These are phyloP conservation scores for Paragorgia papillata DNA, from an alignment of 92 coral and sea anemone genomes.

Conservation along the genomic window DNA sequence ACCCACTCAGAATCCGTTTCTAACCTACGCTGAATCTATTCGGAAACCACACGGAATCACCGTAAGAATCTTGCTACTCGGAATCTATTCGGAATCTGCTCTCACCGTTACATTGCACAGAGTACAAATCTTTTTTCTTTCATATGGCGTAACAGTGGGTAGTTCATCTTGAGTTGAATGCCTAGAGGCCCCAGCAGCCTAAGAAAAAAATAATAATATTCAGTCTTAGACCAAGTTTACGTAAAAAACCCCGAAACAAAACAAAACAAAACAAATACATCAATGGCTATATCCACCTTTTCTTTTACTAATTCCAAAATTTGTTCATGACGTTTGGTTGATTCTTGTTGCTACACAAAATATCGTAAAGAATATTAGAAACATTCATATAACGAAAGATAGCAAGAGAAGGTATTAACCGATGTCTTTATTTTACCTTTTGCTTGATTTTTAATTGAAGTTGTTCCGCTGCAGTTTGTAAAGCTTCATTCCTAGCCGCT, in stretches of 20 bases:
- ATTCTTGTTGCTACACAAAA: conserved; percentile 81
- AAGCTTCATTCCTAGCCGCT: conserved; percentile 95
- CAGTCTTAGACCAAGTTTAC: neutral
- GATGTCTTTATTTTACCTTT: conserved; percentile 59
- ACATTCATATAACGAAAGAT: neutral
- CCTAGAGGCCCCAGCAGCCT: conserved; percentile 96
- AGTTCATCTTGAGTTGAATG: conserved; percentile 99
- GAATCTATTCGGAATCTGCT: no score
- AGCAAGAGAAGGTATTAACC: neutral
- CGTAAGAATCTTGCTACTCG: no score
- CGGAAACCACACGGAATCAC: no score
- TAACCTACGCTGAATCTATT: no score
- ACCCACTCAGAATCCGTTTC: no score
- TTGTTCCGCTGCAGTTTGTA: conserved; percentile 92
- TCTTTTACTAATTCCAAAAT: conserved; percentile 93
- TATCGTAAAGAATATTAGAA: neutral
- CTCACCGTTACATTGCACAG: conserved; percentile 89
- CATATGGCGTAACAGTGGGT: conserved; percentile 95
- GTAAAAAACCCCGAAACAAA: neutral
- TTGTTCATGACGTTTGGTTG: conserved; percentile 89
- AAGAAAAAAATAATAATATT: neutral
- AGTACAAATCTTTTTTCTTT: conserved; percentile 87
- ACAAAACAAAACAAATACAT: neutral
- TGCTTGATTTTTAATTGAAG: conserved; percentile 90
- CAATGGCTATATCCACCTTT: conserved; percentile 58